Base-by-base conservation (phyloP, 64 coral and sea anemone genomes). In the Porites australiensis region DNA sequence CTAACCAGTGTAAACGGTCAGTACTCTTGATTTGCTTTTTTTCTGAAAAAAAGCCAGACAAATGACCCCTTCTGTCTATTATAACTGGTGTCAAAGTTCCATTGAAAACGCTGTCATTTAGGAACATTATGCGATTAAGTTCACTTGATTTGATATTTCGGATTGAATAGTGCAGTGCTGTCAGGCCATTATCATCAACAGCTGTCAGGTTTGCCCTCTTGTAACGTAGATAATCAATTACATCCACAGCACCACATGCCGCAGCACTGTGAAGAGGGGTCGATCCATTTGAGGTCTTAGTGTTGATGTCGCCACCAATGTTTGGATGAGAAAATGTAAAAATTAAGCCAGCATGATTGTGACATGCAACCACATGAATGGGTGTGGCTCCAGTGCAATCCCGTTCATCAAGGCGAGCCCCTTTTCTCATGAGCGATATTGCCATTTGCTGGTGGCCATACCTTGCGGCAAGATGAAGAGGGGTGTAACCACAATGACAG, bases 311-410 rank as follows among this genome's bases (percentile, higher is more conserved):
- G 14, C 43, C 72, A 44, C 11, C 15, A 45, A 44, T 57, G 7
- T 57, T 3, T 57, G 54, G 54, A 57, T 57, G 54, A 57, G 54
- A 9, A 57, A 57, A 57, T 57, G 12, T 57, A 57, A 57, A 57
- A 57, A 44, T 66, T 27, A 73, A 50, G 13, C 44, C 13, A 5
- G 19, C 48, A 2, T 87, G 85, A 11, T 87, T 87, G 45, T 87
- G 85, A 71, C 85, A 87, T 23, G 85, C 85, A 46, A 68, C 69
- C 15, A 87, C 69, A 22, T 87, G 85, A 15, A 87, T 6, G 2
- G 85, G 69, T 19, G 85, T 87, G 18, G 68, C 85, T 4, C 85
- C 85, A 73, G 13, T 72, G 37, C 85, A 87, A 44, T 87, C 85
- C 18, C 12, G 69, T 7, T 3, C 69, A 15, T 73, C 9, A 9